These are phyloP conservation scores for Anniella stebbinsi DNA, from an alignment of 2,797 vertebrate genomes.

Conservation along the genomic window DNA sequence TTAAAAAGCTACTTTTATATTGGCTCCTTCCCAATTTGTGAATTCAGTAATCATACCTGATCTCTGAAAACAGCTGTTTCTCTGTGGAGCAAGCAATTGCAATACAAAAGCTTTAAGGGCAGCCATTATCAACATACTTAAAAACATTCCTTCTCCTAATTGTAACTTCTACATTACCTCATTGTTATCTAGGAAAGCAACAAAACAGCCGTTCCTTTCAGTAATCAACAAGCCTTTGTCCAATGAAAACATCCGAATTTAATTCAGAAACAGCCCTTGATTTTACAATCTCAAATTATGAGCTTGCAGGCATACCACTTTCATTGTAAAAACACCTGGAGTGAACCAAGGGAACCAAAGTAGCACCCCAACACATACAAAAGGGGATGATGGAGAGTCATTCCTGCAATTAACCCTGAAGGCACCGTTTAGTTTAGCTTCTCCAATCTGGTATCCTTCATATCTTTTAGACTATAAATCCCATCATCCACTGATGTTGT, in stretches of 20 bases:
- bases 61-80: conserved; percentile 12
- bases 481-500: too few relatives aligned
- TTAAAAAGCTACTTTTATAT: conserved; percentile 1
- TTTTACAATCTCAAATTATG: not conserved
- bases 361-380: not conserved
- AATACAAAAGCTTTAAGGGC: conserved; percentile 20
- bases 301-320: not conserved
- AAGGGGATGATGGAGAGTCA: not conserved
- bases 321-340: not conserved
- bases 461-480: too few relatives aligned
- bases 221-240: conserved; percentile 17
- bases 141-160: conserved; percentile 8
- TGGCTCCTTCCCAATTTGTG: not conserved
- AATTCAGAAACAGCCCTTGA: not conserved
- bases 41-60: conserved; percentile 14
- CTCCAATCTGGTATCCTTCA: too few relatives aligned
- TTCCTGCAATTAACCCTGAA: not conserved
- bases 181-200: conserved; percentile 2
- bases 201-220: not conserved
- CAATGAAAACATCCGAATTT: not conserved
- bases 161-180: not conserved
- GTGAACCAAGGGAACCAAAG: not conserved
- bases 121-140: conserved; percentile 2
- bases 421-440: too few relatives aligned
- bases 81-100: not conserved